Percentiles rank a stretch among this genome's conserved stretches.
Evolutionary conservation across 2,113 vertebrate species (phyloP).

Genomic region (Albula glossodonta): DNA sequence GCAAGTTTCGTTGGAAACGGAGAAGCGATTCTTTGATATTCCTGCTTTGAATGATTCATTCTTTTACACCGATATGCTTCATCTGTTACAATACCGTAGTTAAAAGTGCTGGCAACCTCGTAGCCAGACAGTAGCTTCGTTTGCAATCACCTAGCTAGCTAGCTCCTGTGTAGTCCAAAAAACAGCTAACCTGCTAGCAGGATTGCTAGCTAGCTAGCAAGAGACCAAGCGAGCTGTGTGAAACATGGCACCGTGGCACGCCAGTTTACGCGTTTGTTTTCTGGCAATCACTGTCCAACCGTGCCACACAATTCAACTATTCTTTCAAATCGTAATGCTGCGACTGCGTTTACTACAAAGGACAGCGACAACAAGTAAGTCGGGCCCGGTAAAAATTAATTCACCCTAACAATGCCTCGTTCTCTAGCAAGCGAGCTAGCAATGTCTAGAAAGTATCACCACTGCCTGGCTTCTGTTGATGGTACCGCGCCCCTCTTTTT

Average conservation of each 20-base stretch:
- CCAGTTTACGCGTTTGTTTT: conserved; percentile 13
- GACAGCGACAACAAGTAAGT: background rate
- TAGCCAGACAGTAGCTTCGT: background rate
- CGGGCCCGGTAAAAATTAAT: conserved; percentile 28
- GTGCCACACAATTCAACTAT: background rate
- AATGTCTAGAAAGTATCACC: conserved; percentile 20
- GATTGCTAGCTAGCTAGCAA: conserved; percentile 1
- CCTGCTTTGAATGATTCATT: conserved; percentile 32
- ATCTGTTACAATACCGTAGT: background rate
- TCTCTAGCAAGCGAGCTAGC: background rate
- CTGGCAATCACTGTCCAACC: background rate
- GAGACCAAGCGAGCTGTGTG: background rate
- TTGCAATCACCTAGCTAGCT: conserved; percentile 1
- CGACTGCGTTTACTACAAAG: background rate
- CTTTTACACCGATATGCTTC: background rate
- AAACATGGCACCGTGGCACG: conserved; percentile 26
- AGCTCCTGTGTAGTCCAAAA: conserved; percentile 5
- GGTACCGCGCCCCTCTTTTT: conserved; percentile 69
- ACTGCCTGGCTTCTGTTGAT: conserved; percentile 41
- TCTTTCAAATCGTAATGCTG: background rate
- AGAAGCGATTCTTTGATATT: conserved; percentile 20
- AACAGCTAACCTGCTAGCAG: conserved; percentile 5
- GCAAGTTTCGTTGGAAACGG: conserved; percentile 55
- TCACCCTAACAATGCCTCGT: conserved; percentile 33
- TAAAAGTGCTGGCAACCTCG: background rate